These are phyloP conservation scores for Lerista edwardsae DNA, from an alignment of 2,797 vertebrate genomes.

Conservation along the genomic window DNA sequence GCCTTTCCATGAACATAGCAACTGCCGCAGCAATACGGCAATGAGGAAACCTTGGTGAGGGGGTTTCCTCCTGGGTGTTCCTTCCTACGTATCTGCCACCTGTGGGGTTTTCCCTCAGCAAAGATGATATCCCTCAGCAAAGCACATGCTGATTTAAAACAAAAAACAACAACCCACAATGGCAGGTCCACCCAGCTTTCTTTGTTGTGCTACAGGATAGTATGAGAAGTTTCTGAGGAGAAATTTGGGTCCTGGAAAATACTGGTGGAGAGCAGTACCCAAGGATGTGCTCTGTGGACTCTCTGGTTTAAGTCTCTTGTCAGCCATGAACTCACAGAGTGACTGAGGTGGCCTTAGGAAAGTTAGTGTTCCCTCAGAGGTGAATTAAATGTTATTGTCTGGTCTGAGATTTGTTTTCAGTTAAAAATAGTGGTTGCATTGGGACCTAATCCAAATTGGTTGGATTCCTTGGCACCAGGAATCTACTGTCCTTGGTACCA, in stretches of 20 bases:
- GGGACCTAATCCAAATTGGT: too few relatives aligned
- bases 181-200: not conserved
- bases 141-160: too few relatives aligned
- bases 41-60: not conserved
- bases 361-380: too few relatives aligned
- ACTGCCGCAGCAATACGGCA: not conserved
- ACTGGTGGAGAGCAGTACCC: not conserved
- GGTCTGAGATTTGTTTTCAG: too few relatives aligned
- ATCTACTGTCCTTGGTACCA: too few relatives aligned
- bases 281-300: not conserved
- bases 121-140: not conserved
- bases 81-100: not conserved
- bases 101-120: not conserved
- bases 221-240: not conserved
- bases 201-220: not conserved
- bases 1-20: not conserved
- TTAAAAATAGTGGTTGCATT: too few relatives aligned
- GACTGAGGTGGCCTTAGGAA: too few relatives aligned
- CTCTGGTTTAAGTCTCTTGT: not conserved
- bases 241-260: not conserved
- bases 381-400: too few relatives aligned
- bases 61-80: not conserved
- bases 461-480: too few relatives aligned
- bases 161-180: too few relatives aligned
- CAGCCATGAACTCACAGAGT: not conserved